A percentile compares a stretch with the other conserved stretches of the same genome.
Evolutionary conservation across 2,888 invertebrate species (phyloP).

Genomic region (Pollenia labialis): DNA sequence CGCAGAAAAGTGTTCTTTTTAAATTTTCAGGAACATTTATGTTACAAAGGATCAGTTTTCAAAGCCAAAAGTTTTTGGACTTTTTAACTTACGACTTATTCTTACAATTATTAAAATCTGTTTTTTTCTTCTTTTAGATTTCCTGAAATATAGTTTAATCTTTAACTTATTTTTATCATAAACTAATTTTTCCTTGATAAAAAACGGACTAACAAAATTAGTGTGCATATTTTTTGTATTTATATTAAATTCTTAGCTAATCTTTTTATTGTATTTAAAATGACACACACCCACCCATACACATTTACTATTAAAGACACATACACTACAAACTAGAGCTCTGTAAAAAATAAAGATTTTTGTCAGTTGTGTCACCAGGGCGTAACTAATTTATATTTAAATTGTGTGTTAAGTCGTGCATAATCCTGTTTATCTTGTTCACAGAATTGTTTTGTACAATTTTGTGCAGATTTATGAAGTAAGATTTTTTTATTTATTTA

Average conservation of each 20-base stretch:
- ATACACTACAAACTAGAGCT: not conserved
- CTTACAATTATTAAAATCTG: too few species aligned
- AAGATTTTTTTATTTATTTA: not conserved
- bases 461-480: constrained; percentile 49
- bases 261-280: constrained; percentile 13
- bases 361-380: constrained; percentile 52
- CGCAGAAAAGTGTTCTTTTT: too few species aligned
- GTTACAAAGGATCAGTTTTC: too few species aligned
- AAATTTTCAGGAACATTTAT: too few species aligned
- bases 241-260: not conserved
- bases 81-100: too few species aligned
- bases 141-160: too few species aligned
- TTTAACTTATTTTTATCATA: too few species aligned
- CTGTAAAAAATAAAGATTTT: constrained; percentile 10
- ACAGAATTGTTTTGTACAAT: constrained; percentile 46
- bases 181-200: too few species aligned
- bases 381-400: constrained; percentile 66
- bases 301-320: not conserved
- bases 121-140: too few species aligned
- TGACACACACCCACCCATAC: not conserved
- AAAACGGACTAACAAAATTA: too few species aligned
- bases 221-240: not conserved
- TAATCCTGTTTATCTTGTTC: constrained; percentile 54
- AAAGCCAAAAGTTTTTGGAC: too few species aligned
- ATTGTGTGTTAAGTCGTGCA: constrained; percentile 65